Percentiles rank a stretch among this genome's conserved stretches.
Evolutionary conservation across 2,797 vertebrate species (phyloP).

Genomic region (Aeoliscus strigatus): DNA sequence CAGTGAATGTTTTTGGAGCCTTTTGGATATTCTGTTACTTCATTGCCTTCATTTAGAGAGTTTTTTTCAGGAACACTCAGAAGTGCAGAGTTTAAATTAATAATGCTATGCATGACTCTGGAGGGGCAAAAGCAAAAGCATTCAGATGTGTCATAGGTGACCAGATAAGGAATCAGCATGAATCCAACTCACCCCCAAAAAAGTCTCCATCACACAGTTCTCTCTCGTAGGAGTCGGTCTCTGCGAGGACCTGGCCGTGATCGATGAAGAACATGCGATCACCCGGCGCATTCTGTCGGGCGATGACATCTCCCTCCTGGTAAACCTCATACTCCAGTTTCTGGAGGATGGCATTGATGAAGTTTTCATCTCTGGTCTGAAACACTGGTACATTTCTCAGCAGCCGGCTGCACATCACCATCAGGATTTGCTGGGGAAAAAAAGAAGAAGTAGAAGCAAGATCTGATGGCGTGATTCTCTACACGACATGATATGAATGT

Average conservation of each 20-base stretch:
- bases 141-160: too few species aligned
- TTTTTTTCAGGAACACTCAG: too few species aligned
- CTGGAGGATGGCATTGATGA: conserved; percentile 56
- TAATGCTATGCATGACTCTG: too few species aligned
- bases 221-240: conserved; percentile 55
- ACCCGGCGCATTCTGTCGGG: conserved; percentile 40
- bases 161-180: background rate
- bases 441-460: background rate
- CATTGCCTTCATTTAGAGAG: too few species aligned
- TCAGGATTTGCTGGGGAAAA: conserved; percentile 61
- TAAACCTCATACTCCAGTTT: conserved; percentile 66
- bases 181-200: conserved; percentile 65
- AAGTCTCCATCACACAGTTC: conserved; percentile 70
- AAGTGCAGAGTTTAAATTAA: too few species aligned
- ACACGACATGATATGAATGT: too few species aligned
- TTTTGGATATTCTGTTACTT: too few species aligned
- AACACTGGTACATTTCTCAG: conserved; percentile 68
- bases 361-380: conserved; percentile 57
- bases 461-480: background rate
- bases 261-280: conserved; percentile 75
- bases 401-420: conserved; percentile 58
- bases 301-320: conserved; percentile 60
- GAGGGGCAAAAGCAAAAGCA: too few species aligned
- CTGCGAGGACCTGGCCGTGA: conserved; percentile 62
- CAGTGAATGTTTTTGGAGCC: too few species aligned